phyloP scores from a whole-genome alignment of 2,797 vertebrate genomes.

The Manis crassicaudata region DNA sequence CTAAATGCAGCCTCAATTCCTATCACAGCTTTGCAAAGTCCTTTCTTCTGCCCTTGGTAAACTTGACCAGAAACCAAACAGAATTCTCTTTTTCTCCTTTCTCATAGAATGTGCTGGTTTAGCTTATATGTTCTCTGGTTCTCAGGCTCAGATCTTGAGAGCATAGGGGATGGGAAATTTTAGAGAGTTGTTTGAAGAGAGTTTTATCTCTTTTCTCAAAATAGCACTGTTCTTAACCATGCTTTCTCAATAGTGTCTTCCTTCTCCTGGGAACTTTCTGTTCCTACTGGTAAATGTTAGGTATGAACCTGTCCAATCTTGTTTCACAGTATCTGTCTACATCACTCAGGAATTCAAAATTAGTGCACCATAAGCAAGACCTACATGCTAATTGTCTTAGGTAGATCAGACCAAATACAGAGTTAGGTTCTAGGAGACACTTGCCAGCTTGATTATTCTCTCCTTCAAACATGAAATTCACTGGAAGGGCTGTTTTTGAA shows the following conservation, averaged over 20 bases:
- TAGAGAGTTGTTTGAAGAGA: not conserved
- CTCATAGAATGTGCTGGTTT: not conserved
- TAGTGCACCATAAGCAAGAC: not conserved
- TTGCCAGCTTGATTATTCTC: not conserved
- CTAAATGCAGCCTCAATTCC: not conserved
- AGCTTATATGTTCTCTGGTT: fast-evolving
- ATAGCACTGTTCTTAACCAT: not conserved
- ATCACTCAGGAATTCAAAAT: slow-evolving; percentile 47
- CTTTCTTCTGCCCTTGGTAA: not conserved
- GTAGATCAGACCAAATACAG: not conserved
- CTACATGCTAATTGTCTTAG: not conserved
- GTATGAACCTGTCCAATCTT: slow-evolving; percentile 14
- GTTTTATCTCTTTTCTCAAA: not conserved
- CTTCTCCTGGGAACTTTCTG: slow-evolving; percentile 52
- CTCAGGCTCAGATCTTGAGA: not conserved
- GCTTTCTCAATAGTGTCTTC: not conserved
- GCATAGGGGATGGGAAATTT: not conserved
- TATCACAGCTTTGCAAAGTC: not conserved
- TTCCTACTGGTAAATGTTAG: slow-evolving; percentile 46
- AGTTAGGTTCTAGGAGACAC: not conserved
- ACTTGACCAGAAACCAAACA: not conserved
- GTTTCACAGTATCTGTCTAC: not conserved
- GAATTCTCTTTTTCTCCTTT: not conserved
- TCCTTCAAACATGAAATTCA: slow-evolving; percentile 33
- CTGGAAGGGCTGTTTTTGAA: slow-evolving; percentile 48